Evolutionary conservation across 2,113 vertebrate species (phyloP).

Genomic region (Acrocephalus kingi): DNA sequence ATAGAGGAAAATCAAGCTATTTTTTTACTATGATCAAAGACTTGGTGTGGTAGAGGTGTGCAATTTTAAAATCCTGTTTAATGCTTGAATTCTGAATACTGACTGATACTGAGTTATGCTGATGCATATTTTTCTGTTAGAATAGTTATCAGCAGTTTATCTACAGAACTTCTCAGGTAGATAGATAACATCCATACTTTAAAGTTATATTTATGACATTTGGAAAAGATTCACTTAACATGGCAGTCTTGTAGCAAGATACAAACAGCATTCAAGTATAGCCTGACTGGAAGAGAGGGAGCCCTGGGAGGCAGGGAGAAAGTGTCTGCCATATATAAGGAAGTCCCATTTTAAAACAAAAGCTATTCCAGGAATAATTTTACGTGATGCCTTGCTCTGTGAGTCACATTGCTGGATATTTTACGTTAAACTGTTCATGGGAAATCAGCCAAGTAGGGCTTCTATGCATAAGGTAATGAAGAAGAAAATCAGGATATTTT

Average conservation of each 20-base stretch:
- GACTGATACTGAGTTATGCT: neutral
- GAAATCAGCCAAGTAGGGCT: neutral
- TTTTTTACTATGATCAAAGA: constrained; percentile 4
- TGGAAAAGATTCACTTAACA: neutral
- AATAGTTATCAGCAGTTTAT: neutral
- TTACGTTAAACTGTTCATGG: neutral
- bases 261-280: neutral
- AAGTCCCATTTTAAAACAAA: neutral
- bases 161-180: constrained; percentile 34
- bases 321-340: neutral
- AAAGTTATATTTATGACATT: neutral
- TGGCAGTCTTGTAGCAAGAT: neutral
- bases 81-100: constrained; percentile 39
- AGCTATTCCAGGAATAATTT: neutral
- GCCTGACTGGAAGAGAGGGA: neutral
- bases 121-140: constrained; percentile 27
- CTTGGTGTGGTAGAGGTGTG: neutral
- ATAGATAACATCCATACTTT: neutral
- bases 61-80: constrained; percentile 26
- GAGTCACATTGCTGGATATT: neutral
- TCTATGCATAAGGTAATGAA: neutral
- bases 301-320: neutral
- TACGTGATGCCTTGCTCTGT: neutral
- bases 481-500: neutral
- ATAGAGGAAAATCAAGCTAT: neutral